Evolutionary conservation across 2,888 invertebrate species (phyloP), one percentile per base, ranked within the genome.

Genomic region (Chrysolina americana): DNA sequence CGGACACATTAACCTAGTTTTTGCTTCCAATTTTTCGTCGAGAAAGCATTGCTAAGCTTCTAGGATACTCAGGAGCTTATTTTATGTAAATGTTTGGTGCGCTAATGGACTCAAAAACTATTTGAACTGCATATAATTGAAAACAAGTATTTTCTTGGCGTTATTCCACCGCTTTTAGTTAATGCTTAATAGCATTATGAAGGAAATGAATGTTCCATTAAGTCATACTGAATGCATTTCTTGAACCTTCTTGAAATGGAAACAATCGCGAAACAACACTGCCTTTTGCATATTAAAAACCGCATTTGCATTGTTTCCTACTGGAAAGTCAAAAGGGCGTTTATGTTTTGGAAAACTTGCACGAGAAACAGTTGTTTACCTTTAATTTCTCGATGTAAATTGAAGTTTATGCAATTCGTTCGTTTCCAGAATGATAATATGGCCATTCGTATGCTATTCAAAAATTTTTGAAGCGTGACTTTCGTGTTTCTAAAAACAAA

Each of bases 401-500:
- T 59, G 36, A n/a, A 59, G 28, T 59, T 53, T 53, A 21, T 59
- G n/a, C 36, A 59, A 59, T 59, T 59, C 15, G 8, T 19, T n/a
- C 10, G 28, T 28, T n/a, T 1, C 8, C 28, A 2, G 5, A n/a
- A 36, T 59, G 36, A 28, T 59, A 36, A 59, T 59, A n/a, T 11
- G 28, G 59, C 59, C n/a, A 59, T 59, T 59, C 36, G 59, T 59
- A 59, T 59, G 59, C 59, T 59, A 36, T 23, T 36, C n/a, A 28
- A 53, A 53, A 53, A 21, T 9, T 23, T 53, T 2, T 15, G 19
- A 53, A 53, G 53, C 53, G 13, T 36, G 8, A 19, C 10, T 21
- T 21, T 5, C 13, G 4, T 21, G 11, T 53, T 53, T 13, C 4
- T 13, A 3, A 53, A 21, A 19, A 2, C 13, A 11, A 53, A 11